A percentile compares a stretch with the other conserved stretches of the same genome.
These are phyloP conservation scores for Drosophila monieri DNA, from an alignment of 2,888 invertebrate species.

Conservation along the genomic window DNA sequence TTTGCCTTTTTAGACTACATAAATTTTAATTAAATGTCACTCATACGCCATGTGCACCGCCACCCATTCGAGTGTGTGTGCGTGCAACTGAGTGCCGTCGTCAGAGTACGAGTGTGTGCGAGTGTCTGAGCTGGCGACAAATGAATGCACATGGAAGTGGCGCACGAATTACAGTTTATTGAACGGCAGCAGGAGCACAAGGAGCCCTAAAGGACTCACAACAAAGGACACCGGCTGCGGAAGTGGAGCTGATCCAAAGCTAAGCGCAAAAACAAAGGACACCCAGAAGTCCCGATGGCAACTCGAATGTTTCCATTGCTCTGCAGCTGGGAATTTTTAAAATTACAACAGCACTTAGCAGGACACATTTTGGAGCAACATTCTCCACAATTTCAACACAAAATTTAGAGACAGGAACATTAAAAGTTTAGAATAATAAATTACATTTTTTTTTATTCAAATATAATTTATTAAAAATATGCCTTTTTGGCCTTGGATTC, in stretches of 20 bases:
- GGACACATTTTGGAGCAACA: neutral
- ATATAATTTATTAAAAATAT: no score
- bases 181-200: slow-evolving; percentile 57
- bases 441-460: no score
- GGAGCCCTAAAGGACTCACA: slow-evolving; percentile 1
- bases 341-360: slow-evolving; percentile 13
- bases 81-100: slow-evolving; percentile 23
- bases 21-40: slow-evolving; percentile 83
- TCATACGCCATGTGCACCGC: slow-evolving; percentile 82
- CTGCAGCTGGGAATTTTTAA: slow-evolving; percentile 24
- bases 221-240: slow-evolving; percentile 1
- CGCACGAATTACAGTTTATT: slow-evolving; percentile 76
- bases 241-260: slow-evolving; percentile 19
- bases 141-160: slow-evolving; percentile 69
- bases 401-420: neutral
- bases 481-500: no score
- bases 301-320: neutral
- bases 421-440: no score
- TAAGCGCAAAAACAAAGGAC: slow-evolving; percentile 21
- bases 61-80: slow-evolving; percentile 48
- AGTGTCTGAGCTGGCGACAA: slow-evolving; percentile 59
- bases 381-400: neutral
- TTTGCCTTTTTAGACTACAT: slow-evolving; percentile 77
- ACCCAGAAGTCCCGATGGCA: slow-evolving; percentile 16
- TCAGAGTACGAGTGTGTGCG: slow-evolving; percentile 17